Percentiles rank a stretch among this genome's conserved stretches.
These are phyloP conservation scores for Eupithecia tripunctaria DNA, from an alignment of 2,888 invertebrate genomes.

Conservation along the genomic window DNA sequence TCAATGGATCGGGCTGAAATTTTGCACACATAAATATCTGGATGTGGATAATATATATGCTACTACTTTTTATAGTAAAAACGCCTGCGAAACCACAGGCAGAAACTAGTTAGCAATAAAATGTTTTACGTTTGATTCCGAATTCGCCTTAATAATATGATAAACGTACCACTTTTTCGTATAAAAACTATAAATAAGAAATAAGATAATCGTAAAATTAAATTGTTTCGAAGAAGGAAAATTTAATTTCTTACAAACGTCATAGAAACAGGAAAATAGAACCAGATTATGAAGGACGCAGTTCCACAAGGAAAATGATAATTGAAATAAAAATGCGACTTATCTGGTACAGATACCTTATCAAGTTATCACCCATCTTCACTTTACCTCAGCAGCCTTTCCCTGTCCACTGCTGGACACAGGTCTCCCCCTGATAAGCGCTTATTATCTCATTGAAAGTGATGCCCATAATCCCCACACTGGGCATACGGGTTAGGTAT, in stretches of 20 bases:
- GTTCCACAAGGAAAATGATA: neutral
- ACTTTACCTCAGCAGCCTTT: too few species aligned
- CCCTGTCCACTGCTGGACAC: too few species aligned
- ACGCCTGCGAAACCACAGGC: too few species aligned
- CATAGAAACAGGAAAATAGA: neutral
- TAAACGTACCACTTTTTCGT: too few species aligned
- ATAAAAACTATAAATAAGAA: neutral
- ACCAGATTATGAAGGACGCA: neutral
- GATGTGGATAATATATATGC: too few species aligned
- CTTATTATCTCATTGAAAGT: too few species aligned
- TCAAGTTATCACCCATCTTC: neutral
- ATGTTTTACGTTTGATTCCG: neutral
- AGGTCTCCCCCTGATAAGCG: too few species aligned
- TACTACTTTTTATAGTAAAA: too few species aligned
- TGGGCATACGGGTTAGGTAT: too few species aligned
- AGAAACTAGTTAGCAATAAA: neutral
- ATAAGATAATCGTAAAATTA: neutral
- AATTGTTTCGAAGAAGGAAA: neutral
- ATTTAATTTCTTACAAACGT: neutral
- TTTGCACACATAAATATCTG: too few species aligned
- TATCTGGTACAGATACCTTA: neutral
- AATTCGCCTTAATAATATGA: neutral
- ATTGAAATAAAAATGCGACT: neutral
- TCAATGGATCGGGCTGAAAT: too few species aligned
- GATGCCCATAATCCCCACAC: too few species aligned